Evolutionary conservation across 2,888 invertebrate species (phyloP), one percentile per base, ranked within the genome.

Genomic region (Eupithecia insigniata): DNA sequence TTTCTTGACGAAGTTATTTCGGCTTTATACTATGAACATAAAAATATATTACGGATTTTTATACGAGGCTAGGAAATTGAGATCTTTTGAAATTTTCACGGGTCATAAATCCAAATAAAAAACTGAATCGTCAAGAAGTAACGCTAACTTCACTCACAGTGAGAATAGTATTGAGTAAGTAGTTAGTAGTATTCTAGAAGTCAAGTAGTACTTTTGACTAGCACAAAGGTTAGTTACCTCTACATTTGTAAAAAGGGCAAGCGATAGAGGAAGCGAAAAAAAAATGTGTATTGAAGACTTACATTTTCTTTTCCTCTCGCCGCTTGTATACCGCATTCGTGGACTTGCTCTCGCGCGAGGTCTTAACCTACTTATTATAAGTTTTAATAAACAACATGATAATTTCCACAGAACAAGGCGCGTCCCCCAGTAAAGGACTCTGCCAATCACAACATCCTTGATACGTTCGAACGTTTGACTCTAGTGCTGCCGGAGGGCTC

Each of bases 361-460:
- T 58, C 28, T 16, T 28, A 14, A 60, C 14, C 5, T 16, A 39
- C 16, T 1, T 39, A 39, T 18, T 32, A 5, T 32, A 32, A 14
- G 60, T 60, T 62, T 66, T 14, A n/a, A n/a, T 34, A 1, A 30
- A n/a, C 22, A 18, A n/a, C 28, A 66, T 51, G 18, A 4, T 14
- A 4, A 64, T 69, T 69, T 34, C 64, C 7, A 0, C 75, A 94
- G 94, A 94, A 89, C 80, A 94, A 94, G 72, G 92, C 94, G 0
- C 92, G 93, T 0, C 94, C 94, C 0, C 94, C 94, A 0, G 92
- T 94, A 46, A 94, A 94, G 81, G 94, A 94, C 78, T 88, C 92
- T 0, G 85, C 90, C 0, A 92, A 88, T 78, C 93, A 94, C 85
- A 84, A 85, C 14, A 88, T 94, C 69, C 81, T 81, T 26, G 90